Conservation (phyloP, 2,113 vertebrate genomes). For the Myodes glareolus region DNA sequence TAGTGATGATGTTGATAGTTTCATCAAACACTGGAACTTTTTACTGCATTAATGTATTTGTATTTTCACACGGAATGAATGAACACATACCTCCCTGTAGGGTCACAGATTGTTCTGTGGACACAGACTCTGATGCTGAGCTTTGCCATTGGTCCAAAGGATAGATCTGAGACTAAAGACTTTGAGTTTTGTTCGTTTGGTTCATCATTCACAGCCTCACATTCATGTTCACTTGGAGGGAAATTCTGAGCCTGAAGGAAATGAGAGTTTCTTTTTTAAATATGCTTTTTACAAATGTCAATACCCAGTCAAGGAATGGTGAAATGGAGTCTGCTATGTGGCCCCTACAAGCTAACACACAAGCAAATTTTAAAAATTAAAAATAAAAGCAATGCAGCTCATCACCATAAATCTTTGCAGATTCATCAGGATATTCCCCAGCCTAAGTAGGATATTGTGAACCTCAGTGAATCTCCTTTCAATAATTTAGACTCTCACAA, state of each 20-base stretch:
- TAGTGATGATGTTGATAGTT: not conserved
- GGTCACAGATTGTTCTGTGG: not conserved
- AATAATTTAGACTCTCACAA: constrained; percentile 38
- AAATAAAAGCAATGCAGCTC: not conserved
- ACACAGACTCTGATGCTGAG: not conserved
- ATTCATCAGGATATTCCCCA: not conserved
- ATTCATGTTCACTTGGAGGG: not conserved
- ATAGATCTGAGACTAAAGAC: not conserved
- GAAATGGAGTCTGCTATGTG: not conserved
- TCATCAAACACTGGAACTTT: not conserved
- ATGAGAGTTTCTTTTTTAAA: constrained; percentile 3
- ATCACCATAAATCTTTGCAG: not conserved
- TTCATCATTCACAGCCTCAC: not conserved
- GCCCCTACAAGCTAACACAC: not conserved
- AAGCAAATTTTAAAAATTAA: not conserved
- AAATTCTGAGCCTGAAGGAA: not conserved
- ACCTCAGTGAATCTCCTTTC: constrained; percentile 9
- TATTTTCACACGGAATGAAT: not conserved
- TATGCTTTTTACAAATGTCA: not conserved
- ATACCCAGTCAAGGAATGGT: not conserved
- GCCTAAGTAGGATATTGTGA: not conserved
- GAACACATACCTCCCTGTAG: not conserved
- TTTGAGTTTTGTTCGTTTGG: not conserved
- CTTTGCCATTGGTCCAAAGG: not conserved
- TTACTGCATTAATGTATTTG: not conserved